Conservation (phyloP, 2,113 vertebrate species). For the Xiphophorus couchianus region DNA sequence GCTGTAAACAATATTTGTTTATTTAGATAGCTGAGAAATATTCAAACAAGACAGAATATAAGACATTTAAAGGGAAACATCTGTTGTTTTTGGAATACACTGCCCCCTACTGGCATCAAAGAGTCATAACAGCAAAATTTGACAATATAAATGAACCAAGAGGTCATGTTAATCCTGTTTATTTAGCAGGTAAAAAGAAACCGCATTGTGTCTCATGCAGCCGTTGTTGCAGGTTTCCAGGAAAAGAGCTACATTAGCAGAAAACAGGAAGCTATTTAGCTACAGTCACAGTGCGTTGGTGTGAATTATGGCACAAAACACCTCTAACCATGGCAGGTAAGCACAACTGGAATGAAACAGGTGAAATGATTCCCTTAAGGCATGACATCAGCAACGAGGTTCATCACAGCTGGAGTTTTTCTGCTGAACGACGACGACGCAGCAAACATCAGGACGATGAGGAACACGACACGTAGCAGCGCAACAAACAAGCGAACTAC, state of each 20-base stretch:
- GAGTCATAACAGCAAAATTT: neutral
- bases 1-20: slow-evolving; percentile 48
- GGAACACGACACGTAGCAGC: neutral
- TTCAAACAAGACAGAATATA: slow-evolving; percentile 27
- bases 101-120: neutral
- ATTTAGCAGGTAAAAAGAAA: neutral
- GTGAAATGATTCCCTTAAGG: slow-evolving; percentile 50
- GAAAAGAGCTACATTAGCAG: neutral
- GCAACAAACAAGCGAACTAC: neutral
- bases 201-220: neutral
- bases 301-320: slow-evolving; percentile 55
- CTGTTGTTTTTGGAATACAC: neutral
- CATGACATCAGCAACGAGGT: slow-evolving; percentile 57
- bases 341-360: neutral
- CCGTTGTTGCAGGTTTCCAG: neutral
- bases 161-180: neutral
- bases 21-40: slow-evolving; percentile 55
- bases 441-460: slow-evolving; percentile 10
- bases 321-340: neutral
- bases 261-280: neutral
- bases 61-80: slow-evolving; percentile 42
- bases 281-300: slow-evolving; percentile 61
- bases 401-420: slow-evolving; percentile 28
- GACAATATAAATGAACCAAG: neutral
- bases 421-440: neutral